Conservation (phyloP, 2,113 vertebrate species). For the Pollimyrus isidori region DNA sequence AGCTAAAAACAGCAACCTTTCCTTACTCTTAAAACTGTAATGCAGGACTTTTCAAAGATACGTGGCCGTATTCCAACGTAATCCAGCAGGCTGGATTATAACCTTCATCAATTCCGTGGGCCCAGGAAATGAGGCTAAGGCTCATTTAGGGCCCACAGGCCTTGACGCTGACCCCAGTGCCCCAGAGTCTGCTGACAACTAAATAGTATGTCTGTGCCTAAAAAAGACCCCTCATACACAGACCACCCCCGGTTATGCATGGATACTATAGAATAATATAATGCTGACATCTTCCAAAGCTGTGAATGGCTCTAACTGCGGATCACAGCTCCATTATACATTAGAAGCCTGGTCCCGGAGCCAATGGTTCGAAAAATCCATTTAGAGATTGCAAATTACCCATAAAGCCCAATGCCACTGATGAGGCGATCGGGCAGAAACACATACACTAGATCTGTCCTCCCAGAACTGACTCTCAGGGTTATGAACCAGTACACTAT, state of each 20-base stretch:
- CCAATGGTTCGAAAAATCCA: neutral
- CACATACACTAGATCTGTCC: neutral
- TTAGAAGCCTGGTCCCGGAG: neutral
- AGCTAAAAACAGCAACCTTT: neutral
- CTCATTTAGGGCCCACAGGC: neutral
- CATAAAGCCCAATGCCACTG: neutral
- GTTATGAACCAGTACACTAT: neutral
- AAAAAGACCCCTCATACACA: neutral
- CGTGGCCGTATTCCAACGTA: neutral
- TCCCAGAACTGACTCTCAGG: neutral
- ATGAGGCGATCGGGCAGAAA: neutral
- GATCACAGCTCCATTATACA: neutral
- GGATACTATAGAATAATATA: neutral
- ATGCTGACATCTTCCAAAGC: neutral
- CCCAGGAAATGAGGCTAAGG: neutral
- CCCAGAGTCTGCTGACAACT: neutral
- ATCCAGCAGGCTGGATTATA: neutral
- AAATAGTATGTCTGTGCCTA: neutral
- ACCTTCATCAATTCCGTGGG: neutral
- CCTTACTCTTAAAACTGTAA: neutral
- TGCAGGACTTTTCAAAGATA: neutral
- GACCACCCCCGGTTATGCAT: neutral
- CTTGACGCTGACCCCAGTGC: neutral
- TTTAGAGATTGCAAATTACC: neutral
- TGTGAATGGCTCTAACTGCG: neutral